Conservation (phyloP, 2,888 invertebrate genomes). For the Hemaris fuciformis region DNA sequence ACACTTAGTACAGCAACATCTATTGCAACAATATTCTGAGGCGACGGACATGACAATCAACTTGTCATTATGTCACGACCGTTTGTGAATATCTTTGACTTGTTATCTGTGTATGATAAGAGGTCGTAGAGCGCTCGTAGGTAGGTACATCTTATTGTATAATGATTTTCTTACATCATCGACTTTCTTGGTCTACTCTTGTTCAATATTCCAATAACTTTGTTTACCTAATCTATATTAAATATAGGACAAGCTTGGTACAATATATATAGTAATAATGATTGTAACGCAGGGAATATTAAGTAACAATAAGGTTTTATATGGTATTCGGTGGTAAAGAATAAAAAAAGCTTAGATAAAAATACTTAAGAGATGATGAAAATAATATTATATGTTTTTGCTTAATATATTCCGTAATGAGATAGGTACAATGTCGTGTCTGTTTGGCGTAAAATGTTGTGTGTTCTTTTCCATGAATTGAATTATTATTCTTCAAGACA, state of each 20-base stretch:
- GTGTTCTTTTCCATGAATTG: neutral
- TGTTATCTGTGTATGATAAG: conserved; percentile 17
- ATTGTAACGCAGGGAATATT: too few species aligned
- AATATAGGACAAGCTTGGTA: neutral
- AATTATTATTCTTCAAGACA: too few species aligned
- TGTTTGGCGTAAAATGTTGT: neutral
- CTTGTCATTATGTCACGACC: conserved; percentile 5
- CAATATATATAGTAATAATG: too few species aligned
- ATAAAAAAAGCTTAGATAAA: too few species aligned
- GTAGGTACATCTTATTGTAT: neutral
- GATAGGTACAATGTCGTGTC: neutral
- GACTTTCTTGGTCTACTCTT: conserved; percentile 8
- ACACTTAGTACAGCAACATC: neutral
- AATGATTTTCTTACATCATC: conserved; percentile 11
- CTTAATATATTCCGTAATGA: too few species aligned
- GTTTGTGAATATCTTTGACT: conserved; percentile 6
- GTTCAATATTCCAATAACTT: neutral
- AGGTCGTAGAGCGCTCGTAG: conserved; percentile 13
- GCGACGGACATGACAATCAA: neutral
- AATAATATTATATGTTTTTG: too few species aligned
- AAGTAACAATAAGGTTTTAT: too few species aligned
- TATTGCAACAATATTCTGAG: neutral
- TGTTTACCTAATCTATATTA: neutral
- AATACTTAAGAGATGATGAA: too few species aligned
- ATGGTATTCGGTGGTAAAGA: too few species aligned